These are phyloP conservation scores for Eclectus roratus DNA, from an alignment of 2,113 vertebrate genomes.

Conservation along the genomic window DNA sequence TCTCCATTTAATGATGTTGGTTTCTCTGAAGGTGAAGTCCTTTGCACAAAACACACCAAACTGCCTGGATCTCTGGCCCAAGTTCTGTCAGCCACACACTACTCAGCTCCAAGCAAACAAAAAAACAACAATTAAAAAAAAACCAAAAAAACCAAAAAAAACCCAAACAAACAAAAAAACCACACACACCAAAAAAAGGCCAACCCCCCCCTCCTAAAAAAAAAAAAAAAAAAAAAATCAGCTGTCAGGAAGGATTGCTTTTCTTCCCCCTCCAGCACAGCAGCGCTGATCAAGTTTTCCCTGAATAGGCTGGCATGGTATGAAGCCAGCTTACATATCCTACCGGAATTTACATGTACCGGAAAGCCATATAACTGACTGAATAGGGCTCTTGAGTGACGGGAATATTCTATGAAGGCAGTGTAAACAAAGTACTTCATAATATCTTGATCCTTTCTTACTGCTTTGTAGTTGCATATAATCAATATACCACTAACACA, in stretches of 20 bases:
- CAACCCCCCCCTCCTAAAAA: too few relatives aligned
- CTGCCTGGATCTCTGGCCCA: rapidly evolving
- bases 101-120: not conserved
- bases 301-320: rapidly evolving
- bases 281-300: not conserved
- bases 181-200: too few relatives aligned
- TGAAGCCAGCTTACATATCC: not conserved
- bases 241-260: not conserved
- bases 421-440: not conserved
- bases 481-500: not conserved
- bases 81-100: not conserved
- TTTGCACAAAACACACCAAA: not conserved
- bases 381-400: not conserved
- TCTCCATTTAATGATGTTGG: not conserved
- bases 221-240: not conserved
- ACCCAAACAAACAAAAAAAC: not conserved
- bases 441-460: not conserved
- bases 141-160: not conserved
- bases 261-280: not conserved
- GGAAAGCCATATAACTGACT: not conserved
- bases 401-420: not conserved
- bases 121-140: not conserved
- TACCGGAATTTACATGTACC: not conserved
- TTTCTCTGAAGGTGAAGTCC: not conserved
- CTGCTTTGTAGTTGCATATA: not conserved